Base-by-base conservation (phyloP, 2,888 invertebrate species). In the Adelognathus sp. region DNA sequence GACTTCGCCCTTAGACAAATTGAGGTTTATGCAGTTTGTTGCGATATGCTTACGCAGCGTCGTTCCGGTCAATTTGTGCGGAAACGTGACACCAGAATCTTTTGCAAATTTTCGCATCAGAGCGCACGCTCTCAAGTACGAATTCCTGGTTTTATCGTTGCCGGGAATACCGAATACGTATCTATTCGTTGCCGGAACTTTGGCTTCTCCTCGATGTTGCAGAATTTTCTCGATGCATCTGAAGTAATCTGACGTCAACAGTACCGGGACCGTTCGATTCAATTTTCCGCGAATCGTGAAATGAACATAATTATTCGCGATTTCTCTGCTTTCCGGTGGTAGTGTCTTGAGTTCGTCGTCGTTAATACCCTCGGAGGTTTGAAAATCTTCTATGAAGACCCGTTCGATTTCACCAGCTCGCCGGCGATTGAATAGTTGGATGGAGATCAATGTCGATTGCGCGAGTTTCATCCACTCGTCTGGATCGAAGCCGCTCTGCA, bases 11-110 rank as follows among this genome's bases (percentile, higher is more conserved):
- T 80, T 78, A 0, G 69, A 58, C 0, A 84, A 64, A 46, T 83
- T 77, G 2, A 82, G 54, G 6, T 72, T 70, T 6, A 79, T 67
- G 29, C 73, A 80, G 6, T 54, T 50, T 4, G 82, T 76, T 4
- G 82, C 77, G 5, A 83, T 72, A 14, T 84, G 84, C 56, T 82
- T 84, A 1, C 82, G 67, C 9, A 83, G 29, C 9, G 50, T 56
- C 3, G 84, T 83, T 6, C 76, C 82, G 9, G 81, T 76, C 18
- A 83, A 56, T 44, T 52, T 75, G 4, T 74, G 64, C 2, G 83
- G 82, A 63, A 82, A 64, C 21, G 18, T 33, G 2, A 75, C 81
- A 1, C 78, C 63, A 6, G 67, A 79, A 56, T 72, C 44, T 1
- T 16, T 64, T 0, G 76, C 66, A 36, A 76, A 80, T 14, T 69